Evolutionary conservation across 2,113 vertebrate genomes (phyloP), one percentile per base, ranked within the genome.

Genomic region (Mormyrus lacerda): DNA sequence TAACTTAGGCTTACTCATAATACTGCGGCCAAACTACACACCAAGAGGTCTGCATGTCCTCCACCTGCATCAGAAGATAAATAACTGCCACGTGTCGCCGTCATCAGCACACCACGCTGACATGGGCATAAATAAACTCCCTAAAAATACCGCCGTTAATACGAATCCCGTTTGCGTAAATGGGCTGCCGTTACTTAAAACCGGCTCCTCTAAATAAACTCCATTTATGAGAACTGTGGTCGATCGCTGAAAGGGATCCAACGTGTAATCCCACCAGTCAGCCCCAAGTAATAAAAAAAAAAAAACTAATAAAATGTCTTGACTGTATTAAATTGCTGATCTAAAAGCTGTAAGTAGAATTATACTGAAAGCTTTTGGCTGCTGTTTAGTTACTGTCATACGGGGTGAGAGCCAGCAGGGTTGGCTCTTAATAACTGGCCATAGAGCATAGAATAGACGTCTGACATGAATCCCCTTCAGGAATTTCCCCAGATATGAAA

Each of bases 301-400:
- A 84, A 45, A 45, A 24, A 17, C 42, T 84, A 42, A 45, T 76
- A 76, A 76, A 79, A 79, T 79, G 73, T 79, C 61, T 69, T 24
- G 8, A 84, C 82, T 84, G 44, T 24, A 84, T 45, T 84, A 84
- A 44, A 84, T 35, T 47, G 82, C 82, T 84, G 82, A 84, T 84
- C 39, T 45, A 47, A 84, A 84, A 84, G 39, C 44, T 84, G 44
- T 84, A 84, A 84, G 82, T n/a, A 47, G 39, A 84, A 47, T 45
- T 47, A 24, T 84, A n/a, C 82, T 47, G 39, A 47, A 9, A 21
- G 82, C 82, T 4, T 84, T 84, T 47, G 39, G 82, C 44, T 84
- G 24, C 82, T 47, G 82, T 84, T 84, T 47, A 45, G 39, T 84
- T 84, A 13, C 82, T 4, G 39, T 84, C 44, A n/a, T 21, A 84